phyloP scores from a whole-genome alignment of 2,113 vertebrate species.

The Corapipo altera region DNA sequence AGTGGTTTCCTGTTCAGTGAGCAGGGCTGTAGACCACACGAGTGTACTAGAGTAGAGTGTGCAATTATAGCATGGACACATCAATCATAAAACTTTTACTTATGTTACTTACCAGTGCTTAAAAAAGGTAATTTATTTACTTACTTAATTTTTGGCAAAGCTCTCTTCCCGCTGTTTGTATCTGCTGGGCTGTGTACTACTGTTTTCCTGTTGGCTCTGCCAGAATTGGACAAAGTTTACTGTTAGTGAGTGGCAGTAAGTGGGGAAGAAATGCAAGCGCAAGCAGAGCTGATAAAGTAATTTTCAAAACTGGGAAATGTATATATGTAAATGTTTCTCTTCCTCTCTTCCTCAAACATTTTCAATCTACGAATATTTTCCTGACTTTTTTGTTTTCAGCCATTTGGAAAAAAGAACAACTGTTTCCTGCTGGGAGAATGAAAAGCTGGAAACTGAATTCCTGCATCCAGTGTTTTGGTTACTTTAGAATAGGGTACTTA shows the following conservation, averaged over 20 bases:
- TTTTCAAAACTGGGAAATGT: not conserved
- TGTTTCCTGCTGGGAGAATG: not conserved
- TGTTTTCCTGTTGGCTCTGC: constrained; percentile 50
- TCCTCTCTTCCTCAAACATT: not conserved
- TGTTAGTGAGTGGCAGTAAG: not conserved
- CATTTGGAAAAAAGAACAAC: not conserved
- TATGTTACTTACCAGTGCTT: not conserved
- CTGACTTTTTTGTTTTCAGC: not conserved
- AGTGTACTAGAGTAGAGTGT: not conserved
- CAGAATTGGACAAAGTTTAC: constrained; percentile 23
- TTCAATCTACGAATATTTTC: not conserved
- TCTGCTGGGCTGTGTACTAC: not conserved
- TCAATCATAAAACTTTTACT: not conserved
- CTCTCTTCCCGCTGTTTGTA: constrained; percentile 40
- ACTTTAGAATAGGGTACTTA: not conserved
- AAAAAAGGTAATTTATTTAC: constrained; percentile 44
- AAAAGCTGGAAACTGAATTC: constrained; percentile 5
- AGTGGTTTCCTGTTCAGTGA: constrained; percentile 18
- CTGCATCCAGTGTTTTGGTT: not conserved
- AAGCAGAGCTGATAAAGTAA: not conserved
- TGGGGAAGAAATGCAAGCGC: not conserved
- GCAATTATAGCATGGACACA: not conserved
- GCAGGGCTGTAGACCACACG: not conserved
- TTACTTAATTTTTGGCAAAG: constrained; percentile 68
- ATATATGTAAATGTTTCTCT: not conserved